Evolutionary conservation across 2,113 vertebrate species (phyloP).

Genomic region (Pachyramphus minor): DNA sequence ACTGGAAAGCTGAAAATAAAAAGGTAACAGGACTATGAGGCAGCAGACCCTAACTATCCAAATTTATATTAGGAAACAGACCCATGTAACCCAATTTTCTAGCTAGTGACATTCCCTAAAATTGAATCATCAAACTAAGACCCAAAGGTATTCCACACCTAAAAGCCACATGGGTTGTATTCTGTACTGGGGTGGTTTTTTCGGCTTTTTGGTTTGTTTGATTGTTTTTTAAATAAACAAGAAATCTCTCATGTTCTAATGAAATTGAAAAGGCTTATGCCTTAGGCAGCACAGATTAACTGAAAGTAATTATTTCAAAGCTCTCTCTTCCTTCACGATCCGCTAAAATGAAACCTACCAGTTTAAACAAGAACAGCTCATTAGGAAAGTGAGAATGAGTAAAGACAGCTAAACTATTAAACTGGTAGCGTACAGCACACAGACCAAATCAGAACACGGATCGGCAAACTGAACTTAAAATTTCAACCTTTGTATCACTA

Average conservation of each 20-base stretch:
- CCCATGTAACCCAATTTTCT: rapidly evolving
- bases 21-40: not conserved
- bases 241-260: not conserved
- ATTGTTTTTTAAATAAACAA: not conserved
- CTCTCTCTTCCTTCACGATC: not conserved
- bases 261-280: not conserved
- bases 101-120: not conserved
- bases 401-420: not conserved
- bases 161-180: not conserved
- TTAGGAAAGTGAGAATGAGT: not conserved
- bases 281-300: not conserved
- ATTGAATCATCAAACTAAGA: not conserved
- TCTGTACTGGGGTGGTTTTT: not conserved
- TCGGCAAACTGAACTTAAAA: not conserved
- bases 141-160: not conserved
- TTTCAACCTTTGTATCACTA: not conserved
- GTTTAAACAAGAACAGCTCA: not conserved
- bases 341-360: not conserved
- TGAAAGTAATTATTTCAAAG: not conserved
- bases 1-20: not conserved
- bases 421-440: not conserved
- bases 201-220: not conserved
- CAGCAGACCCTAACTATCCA: not conserved
- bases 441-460: not conserved
- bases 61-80: not conserved